Evolutionary conservation across 2,113 vertebrate species (phyloP).

Genomic region (Sphyrna mokarran): DNA sequence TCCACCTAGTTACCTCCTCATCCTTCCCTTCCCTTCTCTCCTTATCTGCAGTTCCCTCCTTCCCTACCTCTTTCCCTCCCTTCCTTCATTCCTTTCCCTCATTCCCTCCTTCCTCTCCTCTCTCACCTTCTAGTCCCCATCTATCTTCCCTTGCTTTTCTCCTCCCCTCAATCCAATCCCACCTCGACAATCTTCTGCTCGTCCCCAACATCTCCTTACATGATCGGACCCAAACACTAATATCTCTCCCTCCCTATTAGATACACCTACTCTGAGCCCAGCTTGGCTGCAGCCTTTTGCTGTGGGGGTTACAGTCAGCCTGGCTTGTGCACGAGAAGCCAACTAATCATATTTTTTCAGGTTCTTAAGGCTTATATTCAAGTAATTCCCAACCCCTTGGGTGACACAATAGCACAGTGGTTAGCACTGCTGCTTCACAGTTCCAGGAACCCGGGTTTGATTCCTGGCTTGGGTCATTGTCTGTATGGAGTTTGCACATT

Average conservation of each 20-base stretch:
- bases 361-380: background rate
- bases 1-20: too few species aligned
- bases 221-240: background rate
- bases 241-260: background rate
- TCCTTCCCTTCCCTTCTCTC: accelerated
- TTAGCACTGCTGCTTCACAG: too few species aligned
- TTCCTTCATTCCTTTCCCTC: background rate
- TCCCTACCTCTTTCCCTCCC: background rate
- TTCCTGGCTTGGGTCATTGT: too few species aligned
- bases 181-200: background rate
- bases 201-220: background rate
- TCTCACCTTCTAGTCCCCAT: too few species aligned
- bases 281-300: background rate
- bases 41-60: background rate
- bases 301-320: background rate
- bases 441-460: too few species aligned
- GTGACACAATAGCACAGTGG: too few species aligned
- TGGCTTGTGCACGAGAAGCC: background rate
- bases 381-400: background rate
- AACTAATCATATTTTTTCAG: background rate
- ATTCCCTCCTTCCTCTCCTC: background rate
- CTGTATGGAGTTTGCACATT: too few species aligned
- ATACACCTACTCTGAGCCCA: background rate
- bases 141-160: background rate
- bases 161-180: background rate